These are phyloP conservation scores for Salvelinus alpinus DNA, from an alignment of 2,113 vertebrate genomes.

Conservation along the genomic window DNA sequence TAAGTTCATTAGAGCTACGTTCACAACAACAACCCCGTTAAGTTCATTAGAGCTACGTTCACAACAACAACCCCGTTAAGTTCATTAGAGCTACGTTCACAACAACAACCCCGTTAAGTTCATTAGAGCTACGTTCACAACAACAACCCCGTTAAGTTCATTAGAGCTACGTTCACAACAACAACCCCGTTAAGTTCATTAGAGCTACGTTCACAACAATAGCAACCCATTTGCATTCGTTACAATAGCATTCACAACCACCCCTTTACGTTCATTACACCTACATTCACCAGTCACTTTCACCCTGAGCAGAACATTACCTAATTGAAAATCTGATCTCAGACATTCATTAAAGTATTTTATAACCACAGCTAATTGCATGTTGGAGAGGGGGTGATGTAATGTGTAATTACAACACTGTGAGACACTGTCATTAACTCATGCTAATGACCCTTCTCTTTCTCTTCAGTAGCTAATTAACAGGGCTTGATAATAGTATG, in stretches of 20 bases:
- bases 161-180: too few relatives aligned
- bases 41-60: constrained; percentile 15
- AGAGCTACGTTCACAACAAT: constrained; percentile 24
- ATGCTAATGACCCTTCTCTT: constrained; percentile 33
- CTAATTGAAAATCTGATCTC: constrained; percentile 57
- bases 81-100: background rate
- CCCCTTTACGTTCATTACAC: background rate
- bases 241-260: constrained; percentile 38
- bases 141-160: background rate
- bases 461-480: constrained; percentile 52
- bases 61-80: background rate
- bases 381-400: constrained; percentile 47
- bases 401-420: constrained; percentile 50
- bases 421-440: constrained; percentile 50
- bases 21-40: too few relatives aligned
- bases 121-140: constrained; percentile 15
- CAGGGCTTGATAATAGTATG: constrained; percentile 40
- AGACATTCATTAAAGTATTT: constrained; percentile 44
- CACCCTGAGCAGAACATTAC: constrained; percentile 44
- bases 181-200: background rate
- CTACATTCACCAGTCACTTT: constrained; percentile 19
- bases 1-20: background rate
- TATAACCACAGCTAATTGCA: constrained; percentile 59
- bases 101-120: too few relatives aligned
- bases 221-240: constrained; percentile 49